Base-by-base conservation (phyloP, 2,113 vertebrate species). In the Indri indri region DNA sequence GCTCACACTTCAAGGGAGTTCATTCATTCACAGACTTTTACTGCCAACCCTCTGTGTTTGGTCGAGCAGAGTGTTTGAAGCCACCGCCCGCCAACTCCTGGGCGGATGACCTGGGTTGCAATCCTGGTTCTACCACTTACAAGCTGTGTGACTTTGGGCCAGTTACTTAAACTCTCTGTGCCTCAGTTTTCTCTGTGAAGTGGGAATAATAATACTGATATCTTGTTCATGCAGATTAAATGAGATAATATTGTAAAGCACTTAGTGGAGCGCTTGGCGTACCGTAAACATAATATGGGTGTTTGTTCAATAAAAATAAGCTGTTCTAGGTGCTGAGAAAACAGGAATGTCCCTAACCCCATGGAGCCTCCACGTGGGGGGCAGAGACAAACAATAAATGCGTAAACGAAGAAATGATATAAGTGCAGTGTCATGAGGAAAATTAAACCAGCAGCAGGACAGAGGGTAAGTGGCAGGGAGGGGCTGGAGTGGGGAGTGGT, bases 321-420 rank as follows among this genome's bases (percentile, higher is more conserved):
- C 54, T 57, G 13, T 54, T n/a, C n/a, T 42, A 6, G 61, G 16
- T 18, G 34, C 14, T 61, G 65, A 45, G 79, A 27, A 47, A 14
- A 17, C 8, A 14, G 57, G 68, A 71, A 3, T 50, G 32, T 45
- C 37, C 63, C 18, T 37, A n/a, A 61, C 13, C 40, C 52, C 59
- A 3, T 0, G 12, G 12, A 73, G 40, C 8, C 34, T 42, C 52
- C 34, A 2, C 0, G 0, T 37, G 27, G 7, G 3, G 65, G 17
- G 17, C 32, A 34, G 30, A 52, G 87, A 57, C 30, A 18, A 14
- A 59, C 12, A 32, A 3, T 10, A 32, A 34, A 74, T n/a, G 40
- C 0, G 2, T 47, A 57, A 81, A 59, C 93, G 59, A 32, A 4
- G 30, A 57, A 50, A 63, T 5, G 20, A 13, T 1, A 18, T 2